Conservation (phyloP, 2,113 vertebrate genomes). For the Antennarius striatus region DNA sequence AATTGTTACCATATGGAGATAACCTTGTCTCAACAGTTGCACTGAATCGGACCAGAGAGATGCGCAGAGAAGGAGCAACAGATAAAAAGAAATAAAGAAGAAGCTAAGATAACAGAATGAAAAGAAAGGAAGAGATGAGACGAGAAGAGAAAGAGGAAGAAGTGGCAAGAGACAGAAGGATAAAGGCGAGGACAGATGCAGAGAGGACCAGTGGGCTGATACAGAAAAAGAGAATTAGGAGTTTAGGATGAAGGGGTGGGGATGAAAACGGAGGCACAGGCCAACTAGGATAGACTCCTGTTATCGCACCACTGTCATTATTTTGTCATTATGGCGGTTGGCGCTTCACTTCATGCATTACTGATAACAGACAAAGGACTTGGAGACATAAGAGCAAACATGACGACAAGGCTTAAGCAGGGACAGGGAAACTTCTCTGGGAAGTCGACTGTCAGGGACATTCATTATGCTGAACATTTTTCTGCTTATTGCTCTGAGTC, state of each 20-base stretch:
- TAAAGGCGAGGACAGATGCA: constrained; percentile 20
- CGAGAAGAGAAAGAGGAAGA: constrained; percentile 31
- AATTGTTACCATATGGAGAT: constrained; percentile 38
- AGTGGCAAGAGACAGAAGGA: constrained; percentile 18
- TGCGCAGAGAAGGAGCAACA: constrained; percentile 33
- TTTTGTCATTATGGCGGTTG: constrained; percentile 73
- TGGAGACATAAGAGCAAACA: constrained; percentile 35
- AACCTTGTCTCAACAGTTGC: constrained; percentile 63
- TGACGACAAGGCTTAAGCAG: constrained; percentile 45
- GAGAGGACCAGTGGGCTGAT: constrained; percentile 35
- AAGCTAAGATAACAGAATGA: constrained; percentile 40
- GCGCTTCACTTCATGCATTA: constrained; percentile 67
- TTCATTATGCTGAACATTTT: constrained; percentile 30
- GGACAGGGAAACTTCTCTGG: constrained; percentile 34
- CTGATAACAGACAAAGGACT: constrained; percentile 70
- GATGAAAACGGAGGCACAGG: constrained; percentile 47
- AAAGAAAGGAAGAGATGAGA: constrained; percentile 25
- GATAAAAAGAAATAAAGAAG: constrained; percentile 42
- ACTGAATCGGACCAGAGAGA: constrained; percentile 56
- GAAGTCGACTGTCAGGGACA: constrained; percentile 2
- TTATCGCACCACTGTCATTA: constrained; percentile 74
- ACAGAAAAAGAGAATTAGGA: constrained; percentile 48
- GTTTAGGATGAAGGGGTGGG: constrained; percentile 39
- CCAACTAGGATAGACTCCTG: constrained; percentile 46
- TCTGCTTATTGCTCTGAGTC: constrained; percentile 10